Base-by-base conservation (phyloP, 2,888 invertebrate species). In the Peribatodes rhomboidaria region DNA sequence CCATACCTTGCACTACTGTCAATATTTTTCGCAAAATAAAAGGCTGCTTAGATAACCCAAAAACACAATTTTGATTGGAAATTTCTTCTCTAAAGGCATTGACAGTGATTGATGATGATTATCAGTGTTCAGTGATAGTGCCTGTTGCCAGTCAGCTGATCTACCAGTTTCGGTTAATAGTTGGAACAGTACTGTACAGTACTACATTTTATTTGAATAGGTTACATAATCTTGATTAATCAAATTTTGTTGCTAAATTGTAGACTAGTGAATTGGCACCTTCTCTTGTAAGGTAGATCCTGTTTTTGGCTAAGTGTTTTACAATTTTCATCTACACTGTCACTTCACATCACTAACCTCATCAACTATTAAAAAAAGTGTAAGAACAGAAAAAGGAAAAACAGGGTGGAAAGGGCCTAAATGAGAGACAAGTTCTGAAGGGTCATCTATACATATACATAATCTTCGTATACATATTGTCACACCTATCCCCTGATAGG, bases 81-180 rank as follows among this genome's bases (percentile, higher is more conserved):
- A 61, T 60, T 62, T 71, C 46, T 65, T 22, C 14, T 52, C 39
- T 61, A 58, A 41, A 11, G 35, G 8, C 61, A 61, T 67, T 83
- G 86, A 84, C 85, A 83, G 74, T 86, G 88, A 88, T 85, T 76
- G 83, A 87, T 87, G 72, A 47, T 73, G 65, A 69, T 82, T 83
- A 83, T 80, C 81, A 77, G 67, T 68, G 35, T 56, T 63, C 80
- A 77, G 46, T 79, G 81, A 83, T 82, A 79, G 63, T 61, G 37
- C 59, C 57, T 47, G 11, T 63, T 39, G 13, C 27, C 54, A 72
- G 73, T 84, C 84, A 84, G 82, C 83, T 83, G 83, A 85, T 82
- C 60, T 69, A 33, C 14, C 63, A 65, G 65, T 73, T 69, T 68
- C 58, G 71, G 68, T 42, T 59, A 56, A 16, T 55, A n/a, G 16